phyloP scores from a whole-genome alignment of 2,797 vertebrate genomes.

The Helostoma temminkii region DNA sequence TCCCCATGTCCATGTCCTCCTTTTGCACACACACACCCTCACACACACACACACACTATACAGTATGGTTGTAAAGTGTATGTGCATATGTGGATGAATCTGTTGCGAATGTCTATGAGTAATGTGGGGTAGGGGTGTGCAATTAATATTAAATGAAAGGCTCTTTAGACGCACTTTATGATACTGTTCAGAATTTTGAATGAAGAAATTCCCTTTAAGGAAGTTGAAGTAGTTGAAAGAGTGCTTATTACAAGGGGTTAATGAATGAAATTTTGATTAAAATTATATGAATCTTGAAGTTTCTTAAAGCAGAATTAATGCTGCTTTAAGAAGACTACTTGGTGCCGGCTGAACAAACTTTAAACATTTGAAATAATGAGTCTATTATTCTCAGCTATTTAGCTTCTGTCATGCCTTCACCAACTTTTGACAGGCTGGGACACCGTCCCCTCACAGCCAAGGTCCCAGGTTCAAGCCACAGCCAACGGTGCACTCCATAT shows the following conservation, averaged over 20 bases:
- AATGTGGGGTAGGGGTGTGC: not conserved
- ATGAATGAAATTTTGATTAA: not conserved
- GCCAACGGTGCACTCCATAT: slow-evolving; percentile 14
- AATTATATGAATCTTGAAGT: not conserved
- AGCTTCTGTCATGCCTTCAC: not conserved
- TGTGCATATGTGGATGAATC: not conserved
- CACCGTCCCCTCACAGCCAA: slow-evolving; percentile 26
- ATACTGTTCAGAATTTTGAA: not conserved
- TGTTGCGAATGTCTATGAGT: not conserved
- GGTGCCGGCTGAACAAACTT: slow-evolving; percentile 2
- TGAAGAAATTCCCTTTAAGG: not conserved
- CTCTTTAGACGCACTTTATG: slow-evolving; percentile 1
- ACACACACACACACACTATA: slow-evolving; percentile 21
- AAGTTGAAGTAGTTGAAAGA: slow-evolving; percentile 4
- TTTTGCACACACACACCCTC: slow-evolving; percentile 39
- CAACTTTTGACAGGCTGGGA: slow-evolving; percentile 23
- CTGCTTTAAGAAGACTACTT: no score
- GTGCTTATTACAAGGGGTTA: not conserved
- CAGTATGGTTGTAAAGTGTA: slow-evolving; percentile 9
- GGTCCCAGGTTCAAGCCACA: slow-evolving; percentile 19
- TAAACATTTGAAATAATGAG: not conserved
- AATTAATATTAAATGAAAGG: not conserved
- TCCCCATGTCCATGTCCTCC: slow-evolving; percentile 39
- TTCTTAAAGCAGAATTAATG: not conserved
- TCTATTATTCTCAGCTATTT: not conserved